Base-by-base conservation (phyloP, 2,797 vertebrate species). In the Eulemur albifrons region DNA sequence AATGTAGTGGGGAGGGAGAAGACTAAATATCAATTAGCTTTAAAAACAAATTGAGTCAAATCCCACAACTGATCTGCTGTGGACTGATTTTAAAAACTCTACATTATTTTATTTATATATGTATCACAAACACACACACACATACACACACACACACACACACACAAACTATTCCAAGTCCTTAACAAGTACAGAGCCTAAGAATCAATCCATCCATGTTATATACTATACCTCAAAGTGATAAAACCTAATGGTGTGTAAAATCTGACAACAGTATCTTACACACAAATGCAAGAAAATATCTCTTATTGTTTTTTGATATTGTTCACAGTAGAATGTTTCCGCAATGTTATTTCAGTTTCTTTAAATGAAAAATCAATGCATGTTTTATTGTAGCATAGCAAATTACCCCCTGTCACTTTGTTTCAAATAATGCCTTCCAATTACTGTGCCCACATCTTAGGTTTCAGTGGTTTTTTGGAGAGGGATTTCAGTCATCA, bases 381-480 rank as follows among this genome's bases (percentile, higher is more conserved):
- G 21, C 23, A 83, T 92, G 57, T 4, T 92, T 40, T 96, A 95
- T 18, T 84, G n/a, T 32, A 97, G 75, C 54, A 92, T 14, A 94
- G 57, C 50, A 97, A 96, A 97, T 95, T 96, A 96, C 2, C 12
- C 83, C 43, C 32, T 94, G n/a, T 97, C 15, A 69, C 23, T 73
- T 93, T 61, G 48, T 69, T 97, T 96, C 94, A 97, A 88, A 96
- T 88, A 98, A 90, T 57, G 38, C 90, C 45, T 97, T 98, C 65
- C 84, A 94, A 94, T n/a, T 25, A 83, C 23, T 57, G 40, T 80
- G 82, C 20, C 89, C 70, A 82, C 40, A 90, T 91, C 73, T 96
- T 92, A 63, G 88, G 57, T 95, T 98, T 98, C 96, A 94, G 23
- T 20, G 38, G 86, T 85, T 96, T 84, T 95, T 65, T 48, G 30